Evolutionary conservation across 2,888 invertebrate species (phyloP), one percentile per base, ranked within the genome.

Genomic region (Cantharis nigra): DNA sequence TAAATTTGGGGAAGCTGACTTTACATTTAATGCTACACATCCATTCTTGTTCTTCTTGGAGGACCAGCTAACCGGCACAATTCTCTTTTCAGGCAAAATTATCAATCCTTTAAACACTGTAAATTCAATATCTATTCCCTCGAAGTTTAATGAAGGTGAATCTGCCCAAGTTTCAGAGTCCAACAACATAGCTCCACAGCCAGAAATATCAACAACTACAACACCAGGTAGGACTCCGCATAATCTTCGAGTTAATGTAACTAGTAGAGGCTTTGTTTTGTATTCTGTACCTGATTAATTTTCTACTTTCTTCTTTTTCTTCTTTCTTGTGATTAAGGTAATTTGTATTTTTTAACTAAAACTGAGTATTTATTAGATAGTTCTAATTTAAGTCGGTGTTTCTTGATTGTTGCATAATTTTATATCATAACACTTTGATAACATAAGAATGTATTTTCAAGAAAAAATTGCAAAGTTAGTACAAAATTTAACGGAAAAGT

Each of bases 31-130:
- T 65, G 95, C 92, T 1, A 92, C 93, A 85, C 93, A 92, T 79
- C 95, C 96, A 0, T 96, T 96, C 89, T 84, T 95, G 72, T 95
- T 96, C 89, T 94, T 94, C 87, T 94, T 96, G 79, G 94, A 95
- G 85, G 95, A 96, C 82, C 94, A 94, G 83, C 88, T 89, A 0
- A 93, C 92, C 0, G 92, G 93, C n/a, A 94, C 94, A 62, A 90
- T 95, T 70, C 87, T 96, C 23, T 95, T 94, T 87, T 92, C 94
- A 30, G 96, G 96, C 33, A 92, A 93, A 86, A 91, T 95, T 1
- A 89, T 91, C 20, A 91, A 94, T 86, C 96, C 96, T 0, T 83
- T 80, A 89, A 90, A 79, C 85, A 83, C 79, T 69, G 82, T 79
- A n/a, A 30, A 65, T n/a, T 3, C 16, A n/a, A 9, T n/a, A 11